Base-by-base conservation (phyloP, 2,888 invertebrate species). In the Campaea margaritaria region DNA sequence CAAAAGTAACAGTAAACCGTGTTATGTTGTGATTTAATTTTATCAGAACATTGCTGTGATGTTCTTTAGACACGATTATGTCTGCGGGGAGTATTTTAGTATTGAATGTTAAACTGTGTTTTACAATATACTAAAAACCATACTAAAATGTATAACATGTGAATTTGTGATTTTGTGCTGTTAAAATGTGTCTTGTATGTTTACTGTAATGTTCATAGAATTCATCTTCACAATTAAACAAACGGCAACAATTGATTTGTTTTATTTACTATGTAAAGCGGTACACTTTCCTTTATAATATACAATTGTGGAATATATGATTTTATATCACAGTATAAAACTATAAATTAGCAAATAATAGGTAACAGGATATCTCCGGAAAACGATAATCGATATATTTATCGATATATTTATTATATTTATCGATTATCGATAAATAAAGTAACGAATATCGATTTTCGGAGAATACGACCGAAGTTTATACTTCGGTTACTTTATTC, bases 311-410 rank as follows among this genome's bases (percentile, higher is more conserved):
- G 34, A 59, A 59, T 54, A 59, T 54, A 48, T 12, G 13, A 49
- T 54, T n/a, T n/a, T n/a, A 53, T 61, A 57, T 61, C 61, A 57
- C 61, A 61, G 56, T 55, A 55, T 28, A 58, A 53, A 53, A 47
- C 28, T 55, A 50, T 39, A 51, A 51, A 46, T 58, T 41, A 38
- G 14, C 15, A 50, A 21, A 27, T 51, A 38, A 12, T 0, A 43
- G 39, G 8, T 12, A 21, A 21, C 21, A 21, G 21, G 21, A 21
- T 5, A 3, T 21, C 21, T 3, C 21, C 21, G 21, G 21, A 21
- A 21, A 21, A 21, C 21, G 21, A 21, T 21, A 3, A 21, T 5
- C 21, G 21, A 21, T 21, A 5, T 21, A 21, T 21, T n/a, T n/a
- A n/a, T n/a, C n/a, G n/a, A n/a, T n/a, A n/a, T n/a, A n/a, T n/a